Conservation (phyloP, 2,113 vertebrate species). For the Amia ocellicauda region DNA sequence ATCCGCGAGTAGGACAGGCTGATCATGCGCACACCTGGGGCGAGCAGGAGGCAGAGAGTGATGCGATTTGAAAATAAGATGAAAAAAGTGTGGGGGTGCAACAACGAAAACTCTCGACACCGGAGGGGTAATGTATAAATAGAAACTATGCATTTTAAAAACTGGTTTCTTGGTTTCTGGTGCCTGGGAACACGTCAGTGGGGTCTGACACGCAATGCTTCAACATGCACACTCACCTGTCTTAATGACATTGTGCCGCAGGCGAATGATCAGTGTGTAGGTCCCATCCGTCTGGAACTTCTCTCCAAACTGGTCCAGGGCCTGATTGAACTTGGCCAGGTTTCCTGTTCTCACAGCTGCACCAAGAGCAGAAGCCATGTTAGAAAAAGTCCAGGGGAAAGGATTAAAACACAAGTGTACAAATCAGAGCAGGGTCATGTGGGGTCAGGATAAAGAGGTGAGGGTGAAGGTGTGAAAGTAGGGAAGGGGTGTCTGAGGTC, state of each 20-base stretch:
- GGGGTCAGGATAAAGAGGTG: too few relatives aligned
- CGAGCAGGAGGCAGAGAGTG: neutral
- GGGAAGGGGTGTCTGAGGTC: neutral
- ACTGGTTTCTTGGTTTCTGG: too few relatives aligned
- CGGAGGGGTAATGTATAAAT: too few relatives aligned
- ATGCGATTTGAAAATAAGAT: too few relatives aligned
- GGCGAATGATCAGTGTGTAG: slow-evolving; percentile 95
- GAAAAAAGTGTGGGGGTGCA: too few relatives aligned
- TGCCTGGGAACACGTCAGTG: too few relatives aligned
- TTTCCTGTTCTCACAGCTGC: slow-evolving; percentile 90
- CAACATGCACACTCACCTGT: slow-evolving; percentile 86
- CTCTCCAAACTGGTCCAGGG: slow-evolving; percentile 91
- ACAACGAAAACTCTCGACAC: too few relatives aligned
- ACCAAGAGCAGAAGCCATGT: neutral
- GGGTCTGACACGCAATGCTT: too few relatives aligned
- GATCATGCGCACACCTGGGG: slow-evolving; percentile 93
- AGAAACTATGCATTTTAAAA: too few relatives aligned
- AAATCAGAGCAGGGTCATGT: too few relatives aligned
- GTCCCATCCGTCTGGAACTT: slow-evolving; percentile 96
- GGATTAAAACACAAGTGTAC: too few relatives aligned
- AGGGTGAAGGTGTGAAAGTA: too few relatives aligned
- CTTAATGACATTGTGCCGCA: slow-evolving; percentile 97
- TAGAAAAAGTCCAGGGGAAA: neutral
- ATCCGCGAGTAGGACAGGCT: slow-evolving; percentile 96
- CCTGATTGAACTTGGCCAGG: slow-evolving; percentile 95